These are phyloP conservation scores for Cebus imitator DNA, from an alignment of 2,113 vertebrate species.

Conservation along the genomic window DNA sequence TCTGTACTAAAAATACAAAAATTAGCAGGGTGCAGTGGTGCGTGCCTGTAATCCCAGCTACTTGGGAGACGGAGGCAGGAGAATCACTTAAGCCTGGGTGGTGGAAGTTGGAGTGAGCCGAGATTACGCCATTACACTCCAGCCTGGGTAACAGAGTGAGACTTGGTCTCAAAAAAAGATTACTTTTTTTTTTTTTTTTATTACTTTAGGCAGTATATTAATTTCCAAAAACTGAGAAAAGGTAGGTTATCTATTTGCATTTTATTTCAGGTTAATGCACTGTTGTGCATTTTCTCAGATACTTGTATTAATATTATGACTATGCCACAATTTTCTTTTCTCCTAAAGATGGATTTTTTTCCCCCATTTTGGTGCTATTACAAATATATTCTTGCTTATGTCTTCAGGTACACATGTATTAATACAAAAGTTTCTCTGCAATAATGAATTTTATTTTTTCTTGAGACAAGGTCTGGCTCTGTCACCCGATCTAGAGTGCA, in stretches of 20 bases:
- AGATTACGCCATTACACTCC: not conserved
- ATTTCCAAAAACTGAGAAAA: not conserved
- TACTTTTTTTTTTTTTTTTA: not conserved
- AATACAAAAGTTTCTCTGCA: not conserved
- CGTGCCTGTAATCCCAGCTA: not conserved
- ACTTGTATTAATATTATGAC: not conserved
- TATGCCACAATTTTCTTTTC: not conserved
- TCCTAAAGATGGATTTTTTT: not conserved
- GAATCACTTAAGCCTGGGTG: not conserved
- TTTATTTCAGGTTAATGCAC: constrained; percentile 24
- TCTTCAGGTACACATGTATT: not conserved
- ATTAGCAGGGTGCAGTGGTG: not conserved
- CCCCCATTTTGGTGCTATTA: not conserved
- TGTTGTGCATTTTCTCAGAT: constrained; percentile 15
- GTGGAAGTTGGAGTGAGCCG: not conserved
- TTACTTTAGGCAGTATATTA: not conserved
- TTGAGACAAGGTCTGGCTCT: not conserved
- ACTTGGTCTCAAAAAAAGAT: not conserved
- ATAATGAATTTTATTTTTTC: not conserved
- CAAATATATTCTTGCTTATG: not conserved
- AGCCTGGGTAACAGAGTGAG: not conserved
- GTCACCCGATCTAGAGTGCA: not conserved
- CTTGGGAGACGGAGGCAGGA: not conserved
- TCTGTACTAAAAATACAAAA: not conserved
- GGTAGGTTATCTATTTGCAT: not conserved